These are phyloP conservation scores for Pseudonaja textilis DNA, from an alignment of 2,113 vertebrate genomes.

Conservation along the genomic window DNA sequence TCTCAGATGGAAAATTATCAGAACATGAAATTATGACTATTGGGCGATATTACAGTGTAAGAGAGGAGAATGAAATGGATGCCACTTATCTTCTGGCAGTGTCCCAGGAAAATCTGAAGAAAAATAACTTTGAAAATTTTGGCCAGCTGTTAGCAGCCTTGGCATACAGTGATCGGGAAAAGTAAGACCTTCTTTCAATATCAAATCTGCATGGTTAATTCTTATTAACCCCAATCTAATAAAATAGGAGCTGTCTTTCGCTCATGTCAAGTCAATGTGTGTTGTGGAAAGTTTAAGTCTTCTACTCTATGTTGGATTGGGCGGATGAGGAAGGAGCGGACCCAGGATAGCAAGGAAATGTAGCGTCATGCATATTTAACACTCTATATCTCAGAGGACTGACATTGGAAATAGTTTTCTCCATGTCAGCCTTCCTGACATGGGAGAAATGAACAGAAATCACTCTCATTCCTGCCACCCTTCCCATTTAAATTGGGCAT, in stretches of 20 bases:
- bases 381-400: neutral
- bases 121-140: slow-evolving; percentile 80
- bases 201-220: slow-evolving; percentile 4
- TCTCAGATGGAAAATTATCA: slow-evolving; percentile 66
- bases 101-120: slow-evolving; percentile 81
- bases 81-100: slow-evolving; percentile 69
- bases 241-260: neutral
- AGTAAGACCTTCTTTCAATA: slow-evolving; percentile 68
- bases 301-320: neutral
- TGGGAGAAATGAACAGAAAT: neutral
- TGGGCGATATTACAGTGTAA: slow-evolving; percentile 70
- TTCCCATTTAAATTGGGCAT: neutral
- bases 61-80: slow-evolving; percentile 58
- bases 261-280: neutral
- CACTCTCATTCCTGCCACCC: neutral
- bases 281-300: neutral
- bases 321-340: too few species aligned
- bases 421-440: neutral
- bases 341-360: too few species aligned
- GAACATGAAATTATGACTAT: slow-evolving; percentile 87
- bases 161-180: slow-evolving; percentile 72
- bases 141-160: slow-evolving; percentile 69
- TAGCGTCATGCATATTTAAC: too few species aligned
- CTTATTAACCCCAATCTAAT: neutral
- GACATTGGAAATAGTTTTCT: neutral